Base-by-base conservation (phyloP, 2,888 invertebrate species). In the Hedychridium roseum region DNA sequence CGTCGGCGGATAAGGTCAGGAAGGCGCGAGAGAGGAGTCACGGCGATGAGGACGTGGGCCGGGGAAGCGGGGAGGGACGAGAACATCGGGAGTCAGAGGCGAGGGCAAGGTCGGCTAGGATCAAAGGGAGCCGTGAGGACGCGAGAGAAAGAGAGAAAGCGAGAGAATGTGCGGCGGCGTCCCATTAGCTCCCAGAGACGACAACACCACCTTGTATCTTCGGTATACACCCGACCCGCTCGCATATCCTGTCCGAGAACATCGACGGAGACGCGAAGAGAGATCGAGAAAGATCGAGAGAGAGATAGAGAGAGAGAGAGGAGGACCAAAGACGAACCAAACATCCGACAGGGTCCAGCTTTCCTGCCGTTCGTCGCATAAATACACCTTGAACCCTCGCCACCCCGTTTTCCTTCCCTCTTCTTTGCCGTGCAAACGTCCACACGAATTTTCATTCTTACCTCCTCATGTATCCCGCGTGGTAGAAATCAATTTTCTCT, bases 181-280 rank as follows among this genome's bases (percentile, higher is more conserved):
- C 72, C 73, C 74, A 74, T 71, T 73, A 73, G 73, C 74, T 71
- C 57, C 71, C 71, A 71, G 54, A 66, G 70, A 70, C 64, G 64
- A 66, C 65, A 63, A 66, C 66, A 20, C 57, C 68, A 55, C 58
- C 57, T 64, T 62, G 66, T 64, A 67, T 67, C 61, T 70, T 53
- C 50, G n/a, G n/a, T n/a, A n/a, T n/a, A n/a, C n/a, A n/a, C n/a
- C n/a, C n/a, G n/a, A n/a, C n/a, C n/a, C n/a, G n/a, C n/a, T n/a
- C n/a, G n/a, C n/a, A n/a, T n/a, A n/a, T n/a, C n/a, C n/a, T n/a
- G n/a, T n/a, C n/a, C n/a, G n/a, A n/a, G n/a, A n/a, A n/a, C n/a
- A n/a, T n/a, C n/a, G n/a, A n/a, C n/a, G n/a, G n/a, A 20, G n/a
- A 20, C n/a, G 9, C 9, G 7, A 9, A 11, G 3, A 20, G 35